These are phyloP conservation scores for Ectobius pallidus DNA, from an alignment of 2,888 invertebrate genomes.

Conservation along the genomic window DNA sequence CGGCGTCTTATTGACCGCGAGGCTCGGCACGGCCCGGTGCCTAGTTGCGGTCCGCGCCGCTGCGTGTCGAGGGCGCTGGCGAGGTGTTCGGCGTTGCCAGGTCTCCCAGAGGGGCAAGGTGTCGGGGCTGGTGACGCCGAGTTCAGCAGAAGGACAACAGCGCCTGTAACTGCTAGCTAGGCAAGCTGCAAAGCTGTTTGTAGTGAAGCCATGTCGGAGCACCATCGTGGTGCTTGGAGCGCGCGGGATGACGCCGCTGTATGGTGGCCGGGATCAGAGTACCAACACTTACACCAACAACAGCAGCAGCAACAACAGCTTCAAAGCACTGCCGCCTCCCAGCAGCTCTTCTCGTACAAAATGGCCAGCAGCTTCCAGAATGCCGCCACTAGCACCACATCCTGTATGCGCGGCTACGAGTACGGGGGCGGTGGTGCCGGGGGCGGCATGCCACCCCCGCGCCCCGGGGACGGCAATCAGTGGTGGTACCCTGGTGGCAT, in stretches of 20 bases:
- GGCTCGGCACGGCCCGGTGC: constrained; percentile 49
- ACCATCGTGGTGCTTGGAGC: constrained; percentile 69
- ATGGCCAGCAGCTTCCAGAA: constrained; percentile 84
- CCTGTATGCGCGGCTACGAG: constrained; percentile 41
- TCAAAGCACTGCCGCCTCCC: constrained; percentile 61
- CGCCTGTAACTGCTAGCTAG: constrained; percentile 1
- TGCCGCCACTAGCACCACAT: constrained; percentile 64
- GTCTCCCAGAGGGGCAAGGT: neutral
- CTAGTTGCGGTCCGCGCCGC: constrained; percentile 46
- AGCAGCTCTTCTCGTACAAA: constrained; percentile 84
- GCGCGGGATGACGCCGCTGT: constrained; percentile 63
- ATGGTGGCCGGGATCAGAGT: constrained; percentile 63
- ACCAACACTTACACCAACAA: constrained; percentile 56
- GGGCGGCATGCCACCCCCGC: constrained; percentile 27
- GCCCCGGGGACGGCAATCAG: constrained; percentile 32
- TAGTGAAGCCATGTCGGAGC: constrained; percentile 63
- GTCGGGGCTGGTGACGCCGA: no score
- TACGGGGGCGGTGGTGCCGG: constrained; percentile 32
- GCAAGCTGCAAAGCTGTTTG: constrained; percentile 38
- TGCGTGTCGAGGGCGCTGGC: constrained; percentile 43
- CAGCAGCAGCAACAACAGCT: constrained; percentile 53
- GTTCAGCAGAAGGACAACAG: constrained; percentile 25
- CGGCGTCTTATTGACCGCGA: constrained; percentile 56
- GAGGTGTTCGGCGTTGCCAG: neutral
- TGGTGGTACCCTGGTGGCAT: constrained; percentile 44